Evolutionary conservation across 2,113 vertebrate genomes (phyloP).

Genomic region (Condylura cristata): DNA sequence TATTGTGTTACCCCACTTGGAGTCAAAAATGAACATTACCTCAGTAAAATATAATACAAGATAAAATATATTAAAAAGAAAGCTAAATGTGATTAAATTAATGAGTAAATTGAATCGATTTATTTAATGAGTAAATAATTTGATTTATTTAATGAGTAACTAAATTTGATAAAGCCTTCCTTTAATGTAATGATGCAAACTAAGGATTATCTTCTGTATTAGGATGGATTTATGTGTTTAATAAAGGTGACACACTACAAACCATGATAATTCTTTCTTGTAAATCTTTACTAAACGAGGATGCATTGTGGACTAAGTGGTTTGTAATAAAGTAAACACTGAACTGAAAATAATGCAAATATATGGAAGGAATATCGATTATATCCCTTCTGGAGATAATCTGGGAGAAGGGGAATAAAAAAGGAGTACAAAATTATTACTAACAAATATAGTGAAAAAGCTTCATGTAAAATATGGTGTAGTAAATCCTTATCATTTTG

Average conservation of each 20-base stretch:
- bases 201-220: not conserved
- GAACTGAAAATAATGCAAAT: not conserved
- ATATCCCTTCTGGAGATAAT: not conserved
- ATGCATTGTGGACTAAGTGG: not conserved
- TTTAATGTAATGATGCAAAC: not conserved
- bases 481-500: not conserved
- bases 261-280: not conserved
- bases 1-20: no score
- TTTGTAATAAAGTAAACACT: constrained; percentile 11
- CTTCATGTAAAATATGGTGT: not conserved
- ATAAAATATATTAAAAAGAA: no score
- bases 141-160: not conserved
- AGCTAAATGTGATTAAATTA: not conserved
- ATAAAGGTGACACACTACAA: not conserved
- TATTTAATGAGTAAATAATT: not conserved
- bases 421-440: not conserved
- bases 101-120: not conserved
- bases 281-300: not conserved
- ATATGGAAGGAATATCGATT: not conserved
- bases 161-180: not conserved
- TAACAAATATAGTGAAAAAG: constrained; percentile 9
- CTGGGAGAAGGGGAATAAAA: not conserved
- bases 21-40: no score
- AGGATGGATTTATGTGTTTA: not conserved
- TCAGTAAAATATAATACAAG: no score